A percentile compares a stretch with the other conserved stretches of the same genome.
Conservation (phyloP, 2,113 vertebrate genomes). For the Oxyruncus cristatus region DNA sequence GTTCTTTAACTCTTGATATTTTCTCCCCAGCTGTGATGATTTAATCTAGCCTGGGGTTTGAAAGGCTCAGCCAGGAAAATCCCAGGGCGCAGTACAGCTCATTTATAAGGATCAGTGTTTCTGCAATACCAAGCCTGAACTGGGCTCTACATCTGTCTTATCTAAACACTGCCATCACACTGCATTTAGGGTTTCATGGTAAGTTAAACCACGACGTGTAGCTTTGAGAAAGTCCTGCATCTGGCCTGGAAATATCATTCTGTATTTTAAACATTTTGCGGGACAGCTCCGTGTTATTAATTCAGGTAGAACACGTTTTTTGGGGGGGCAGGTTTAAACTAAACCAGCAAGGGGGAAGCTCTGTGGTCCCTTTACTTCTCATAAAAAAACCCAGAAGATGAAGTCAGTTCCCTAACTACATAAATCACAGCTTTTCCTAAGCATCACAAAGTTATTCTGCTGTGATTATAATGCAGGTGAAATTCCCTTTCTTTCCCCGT, state of each 20-base stretch:
- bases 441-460: not conserved
- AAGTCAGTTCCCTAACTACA: not conserved
- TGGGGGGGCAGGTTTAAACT: not conserved
- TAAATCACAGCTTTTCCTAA: conserved; percentile 22
- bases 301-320: conserved; percentile 11
- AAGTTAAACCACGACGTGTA: conserved; percentile 45
- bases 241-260: conserved; percentile 50
- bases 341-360: not conserved
- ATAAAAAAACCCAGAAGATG: not conserved
- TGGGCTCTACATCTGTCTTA: conserved; percentile 52
- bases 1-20: conserved; percentile 59
- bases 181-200: conserved; percentile 57
- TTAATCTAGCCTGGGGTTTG: conserved; percentile 63
- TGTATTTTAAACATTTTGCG: not conserved
- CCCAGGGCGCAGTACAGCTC: conserved; percentile 44
- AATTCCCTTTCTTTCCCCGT: not conserved
- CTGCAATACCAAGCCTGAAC: not conserved
- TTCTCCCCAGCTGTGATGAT: conserved; percentile 69
- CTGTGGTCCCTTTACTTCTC: not conserved
- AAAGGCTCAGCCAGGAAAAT: conserved; percentile 53
- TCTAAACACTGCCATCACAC: conserved; percentile 67
- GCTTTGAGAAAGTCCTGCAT: conserved; percentile 26
- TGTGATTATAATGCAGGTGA: not conserved
- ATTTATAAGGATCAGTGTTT: conserved; percentile 54
- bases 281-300: conserved; percentile 2